Percentiles rank a stretch among this genome's conserved stretches.
Evolutionary conservation across 2,797 vertebrate genomes (phyloP).

Genomic region (Zenarchopterus dispar): DNA sequence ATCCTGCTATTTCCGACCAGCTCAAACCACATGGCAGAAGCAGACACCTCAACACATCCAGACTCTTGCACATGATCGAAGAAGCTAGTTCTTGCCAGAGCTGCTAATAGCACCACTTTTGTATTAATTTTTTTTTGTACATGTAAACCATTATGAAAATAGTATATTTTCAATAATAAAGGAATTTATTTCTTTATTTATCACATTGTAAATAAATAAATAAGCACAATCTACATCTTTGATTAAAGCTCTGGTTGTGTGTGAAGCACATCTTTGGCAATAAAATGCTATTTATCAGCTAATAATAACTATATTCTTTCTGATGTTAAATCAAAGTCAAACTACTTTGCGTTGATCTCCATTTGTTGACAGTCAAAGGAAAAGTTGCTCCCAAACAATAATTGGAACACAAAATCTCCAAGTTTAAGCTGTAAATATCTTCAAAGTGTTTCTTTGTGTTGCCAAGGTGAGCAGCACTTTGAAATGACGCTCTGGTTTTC

Average conservation of each 20-base stretch:
- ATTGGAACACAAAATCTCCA: constrained; percentile 13
- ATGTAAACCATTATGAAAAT: constrained; percentile 15
- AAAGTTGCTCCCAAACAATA: constrained; percentile 9
- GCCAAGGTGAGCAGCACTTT: constrained; percentile 58
- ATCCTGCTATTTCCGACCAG: constrained; percentile 67
- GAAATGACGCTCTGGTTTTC: constrained; percentile 24
- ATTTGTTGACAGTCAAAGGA: background rate
- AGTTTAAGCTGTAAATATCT: constrained; percentile 32
- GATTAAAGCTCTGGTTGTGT: constrained; percentile 28
- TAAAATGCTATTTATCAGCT: constrained; percentile 1
- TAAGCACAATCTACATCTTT: constrained; percentile 28
- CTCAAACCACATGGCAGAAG: constrained; percentile 43
- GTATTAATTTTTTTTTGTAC: constrained; percentile 49
- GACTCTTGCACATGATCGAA: constrained; percentile 14
- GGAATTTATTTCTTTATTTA: constrained; percentile 22
- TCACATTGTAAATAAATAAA: constrained; percentile 37
- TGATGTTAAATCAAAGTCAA: constrained; percentile 23
- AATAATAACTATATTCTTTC: background rate
- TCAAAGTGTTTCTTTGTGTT: constrained; percentile 21
- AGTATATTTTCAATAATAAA: constrained; percentile 29
- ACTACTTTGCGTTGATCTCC: background rate
- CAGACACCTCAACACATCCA: constrained; percentile 16
- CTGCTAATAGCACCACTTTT: constrained; percentile 37
- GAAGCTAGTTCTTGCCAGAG: constrained; percentile 18
- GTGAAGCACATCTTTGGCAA: constrained; percentile 8